A percentile compares a stretch with the other conserved stretches of the same genome.
These are phyloP conservation scores for Adela reaumurella DNA, from an alignment of 2,888 invertebrate genomes.

Conservation along the genomic window DNA sequence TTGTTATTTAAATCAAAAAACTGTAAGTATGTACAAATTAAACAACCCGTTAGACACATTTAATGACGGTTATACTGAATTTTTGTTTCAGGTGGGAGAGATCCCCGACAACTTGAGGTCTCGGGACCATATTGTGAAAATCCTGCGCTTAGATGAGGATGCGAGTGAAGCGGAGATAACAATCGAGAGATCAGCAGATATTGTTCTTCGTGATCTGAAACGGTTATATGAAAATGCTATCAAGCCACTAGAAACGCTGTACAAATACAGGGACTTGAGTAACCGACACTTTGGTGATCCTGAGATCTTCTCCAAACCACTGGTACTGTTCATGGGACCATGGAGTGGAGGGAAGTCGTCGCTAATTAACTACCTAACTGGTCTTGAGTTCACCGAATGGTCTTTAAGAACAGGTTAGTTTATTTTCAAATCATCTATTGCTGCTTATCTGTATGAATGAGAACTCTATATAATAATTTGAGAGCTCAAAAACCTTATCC, in stretches of 20 bases:
- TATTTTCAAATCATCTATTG: background rate
- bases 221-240: constrained; percentile 82
- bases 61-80: too few relatives aligned
- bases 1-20: too few relatives aligned
- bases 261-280: constrained; percentile 88
- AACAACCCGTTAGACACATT: background rate
- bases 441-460: too few relatives aligned
- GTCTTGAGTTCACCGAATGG: constrained; percentile 79
- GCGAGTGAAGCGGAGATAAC: constrained; percentile 67
- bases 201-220: constrained; percentile 80
- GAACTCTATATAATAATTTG: too few relatives aligned
- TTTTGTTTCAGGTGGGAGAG: constrained; percentile 67
- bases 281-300: constrained; percentile 91
- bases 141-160: constrained; percentile 76
- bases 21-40: background rate
- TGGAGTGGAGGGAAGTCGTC: constrained; percentile 97
- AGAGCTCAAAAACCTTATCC: too few relatives aligned
- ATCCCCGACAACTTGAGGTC: constrained; percentile 75
- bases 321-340: constrained; percentile 91
- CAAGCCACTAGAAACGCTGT: constrained; percentile 84
- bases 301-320: constrained; percentile 91
- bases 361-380: constrained; percentile 87
- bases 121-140: constrained; percentile 74
- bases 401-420: constrained; percentile 79
- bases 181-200: constrained; percentile 69